Evolutionary conservation across 2,888 invertebrate genomes (phyloP).

Genomic region (Gymnocheta viridis): DNA sequence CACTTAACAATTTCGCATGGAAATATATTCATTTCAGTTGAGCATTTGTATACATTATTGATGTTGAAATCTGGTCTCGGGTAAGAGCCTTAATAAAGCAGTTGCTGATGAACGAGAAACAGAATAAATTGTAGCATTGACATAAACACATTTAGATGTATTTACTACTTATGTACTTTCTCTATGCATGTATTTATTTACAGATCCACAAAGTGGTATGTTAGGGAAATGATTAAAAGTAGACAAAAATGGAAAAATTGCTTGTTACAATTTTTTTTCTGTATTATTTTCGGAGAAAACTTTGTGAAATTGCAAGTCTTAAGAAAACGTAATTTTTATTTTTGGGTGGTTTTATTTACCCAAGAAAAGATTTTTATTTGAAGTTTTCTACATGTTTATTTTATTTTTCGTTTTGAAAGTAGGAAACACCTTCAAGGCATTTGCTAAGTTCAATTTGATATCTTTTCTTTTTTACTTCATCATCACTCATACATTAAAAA

Average conservation of each 20-base stretch:
- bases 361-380: slow-evolving; percentile 46
- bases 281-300: not conserved
- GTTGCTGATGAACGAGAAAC: slow-evolving; percentile 46
- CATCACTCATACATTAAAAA: slow-evolving; percentile 24
- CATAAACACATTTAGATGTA: slow-evolving; percentile 40
- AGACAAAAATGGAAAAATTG: slow-evolving; percentile 13
- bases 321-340: slow-evolving; percentile 46
- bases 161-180: slow-evolving; percentile 39
- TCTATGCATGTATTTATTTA: slow-evolving; percentile 10
- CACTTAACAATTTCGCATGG: slow-evolving; percentile 68
- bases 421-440: slow-evolving; percentile 66
- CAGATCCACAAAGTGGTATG: slow-evolving; percentile 51
- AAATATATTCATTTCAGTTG: slow-evolving; percentile 70
- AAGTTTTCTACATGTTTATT: slow-evolving; percentile 16
- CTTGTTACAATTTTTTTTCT: slow-evolving; percentile 6
- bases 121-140: slow-evolving; percentile 49
- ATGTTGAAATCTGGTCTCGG: slow-evolving; percentile 64
- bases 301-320: slow-evolving; percentile 58
- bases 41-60: slow-evolving; percentile 69
- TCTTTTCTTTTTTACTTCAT: slow-evolving; percentile 33
- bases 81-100: slow-evolving; percentile 55
- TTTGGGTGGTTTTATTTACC: slow-evolving; percentile 44
- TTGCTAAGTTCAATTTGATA: slow-evolving; percentile 59
- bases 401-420: slow-evolving; percentile 17
- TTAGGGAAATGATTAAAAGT: slow-evolving; percentile 6